These are phyloP conservation scores for Smithornis capensis DNA, from an alignment of 2,113 vertebrate genomes.

Conservation along the genomic window DNA sequence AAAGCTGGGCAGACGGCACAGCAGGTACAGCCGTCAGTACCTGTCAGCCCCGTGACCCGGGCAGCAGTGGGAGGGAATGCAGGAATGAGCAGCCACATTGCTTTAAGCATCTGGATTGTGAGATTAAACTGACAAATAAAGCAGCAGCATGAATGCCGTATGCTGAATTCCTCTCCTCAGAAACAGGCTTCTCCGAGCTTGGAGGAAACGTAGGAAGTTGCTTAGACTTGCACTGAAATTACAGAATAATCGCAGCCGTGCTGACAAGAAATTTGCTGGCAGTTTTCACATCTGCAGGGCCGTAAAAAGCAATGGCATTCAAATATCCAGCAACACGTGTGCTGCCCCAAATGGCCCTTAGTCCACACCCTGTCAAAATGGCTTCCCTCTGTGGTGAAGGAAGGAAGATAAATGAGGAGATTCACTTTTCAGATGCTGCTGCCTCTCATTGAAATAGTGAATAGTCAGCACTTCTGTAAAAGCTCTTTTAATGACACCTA, in stretches of 20 bases:
- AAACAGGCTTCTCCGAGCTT: neutral
- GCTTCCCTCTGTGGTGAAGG: neutral
- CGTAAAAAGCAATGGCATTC: neutral
- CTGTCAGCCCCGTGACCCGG: neutral
- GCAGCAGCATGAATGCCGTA: neutral
- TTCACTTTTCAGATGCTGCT: neutral
- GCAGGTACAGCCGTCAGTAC: fast-evolving
- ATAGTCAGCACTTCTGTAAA: neutral
- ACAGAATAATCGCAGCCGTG: neutral
- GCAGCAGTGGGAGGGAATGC: neutral
- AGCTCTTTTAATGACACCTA: neutral
- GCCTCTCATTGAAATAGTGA: neutral
- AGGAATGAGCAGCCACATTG: neutral
- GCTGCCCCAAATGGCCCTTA: neutral
- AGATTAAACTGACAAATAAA: neutral
- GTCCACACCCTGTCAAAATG: neutral
- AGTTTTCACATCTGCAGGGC: neutral
- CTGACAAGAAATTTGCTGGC: neutral
- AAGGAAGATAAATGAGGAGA: neutral
- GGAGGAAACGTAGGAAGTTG: neutral
- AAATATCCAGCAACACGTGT: neutral
- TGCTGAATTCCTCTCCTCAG: neutral
- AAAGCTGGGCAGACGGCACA: neutral
- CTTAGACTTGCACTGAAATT: neutral
- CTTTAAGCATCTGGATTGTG: neutral